Conservation (phyloP, 2,797 vertebrate species). For the Mus caroli region DNA sequence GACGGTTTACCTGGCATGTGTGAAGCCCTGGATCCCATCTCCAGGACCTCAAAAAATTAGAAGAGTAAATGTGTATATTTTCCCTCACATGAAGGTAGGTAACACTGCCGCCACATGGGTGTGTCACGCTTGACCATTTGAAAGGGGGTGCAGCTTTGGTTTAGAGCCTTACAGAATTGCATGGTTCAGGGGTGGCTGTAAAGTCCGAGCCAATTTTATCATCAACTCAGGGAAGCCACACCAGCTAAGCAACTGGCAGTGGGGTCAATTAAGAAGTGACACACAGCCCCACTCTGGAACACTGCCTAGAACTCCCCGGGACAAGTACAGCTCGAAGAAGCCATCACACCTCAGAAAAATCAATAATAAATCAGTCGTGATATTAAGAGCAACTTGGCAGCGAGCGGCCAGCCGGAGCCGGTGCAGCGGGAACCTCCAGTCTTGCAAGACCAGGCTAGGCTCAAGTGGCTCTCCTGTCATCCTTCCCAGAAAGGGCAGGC, state of each 20-base stretch:
- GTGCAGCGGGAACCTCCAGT: neutral
- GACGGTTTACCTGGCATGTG: neutral
- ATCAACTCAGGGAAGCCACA: neutral
- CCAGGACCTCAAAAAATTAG: neutral
- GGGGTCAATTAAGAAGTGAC: neutral
- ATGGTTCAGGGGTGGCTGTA: neutral
- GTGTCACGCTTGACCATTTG: neutral
- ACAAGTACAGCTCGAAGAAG: neutral
- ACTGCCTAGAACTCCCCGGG: neutral
- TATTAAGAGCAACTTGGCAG: conserved; percentile 29
- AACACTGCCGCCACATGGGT: neutral
- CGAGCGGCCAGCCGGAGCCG: neutral
- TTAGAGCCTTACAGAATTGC: conserved; percentile 20
- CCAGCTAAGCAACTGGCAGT: neutral
- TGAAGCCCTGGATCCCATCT: neutral
- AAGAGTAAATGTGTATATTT: neutral
- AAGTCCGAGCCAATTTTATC: neutral
- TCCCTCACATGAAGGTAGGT: neutral
- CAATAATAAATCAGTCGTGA: neutral
- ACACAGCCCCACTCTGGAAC: neutral
- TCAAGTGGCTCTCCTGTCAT: neutral
- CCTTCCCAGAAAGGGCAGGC: conserved; percentile 1
- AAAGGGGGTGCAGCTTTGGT: neutral
- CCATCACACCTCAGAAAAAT: neutral
- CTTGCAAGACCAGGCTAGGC: neutral